Evolutionary conservation across 2,113 vertebrate species (phyloP), one percentile per base, ranked within the genome.

Genomic region (Heterotis niloticus): DNA sequence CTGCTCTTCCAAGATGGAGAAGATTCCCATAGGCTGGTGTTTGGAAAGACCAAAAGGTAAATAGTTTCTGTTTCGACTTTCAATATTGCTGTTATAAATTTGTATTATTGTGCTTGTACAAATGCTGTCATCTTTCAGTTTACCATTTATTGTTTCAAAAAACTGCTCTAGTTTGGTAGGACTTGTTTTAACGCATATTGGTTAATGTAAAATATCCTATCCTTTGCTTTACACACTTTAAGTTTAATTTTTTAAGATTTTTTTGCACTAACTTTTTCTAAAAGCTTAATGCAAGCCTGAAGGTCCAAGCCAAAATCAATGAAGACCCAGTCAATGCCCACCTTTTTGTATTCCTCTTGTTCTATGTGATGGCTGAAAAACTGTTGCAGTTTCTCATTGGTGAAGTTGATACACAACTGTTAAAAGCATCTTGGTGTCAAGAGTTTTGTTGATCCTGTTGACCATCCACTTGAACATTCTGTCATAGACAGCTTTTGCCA

Each of bases 281-380:
- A 88, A 67, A 94, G 90, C 54, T 94, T 88, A n/a, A 92, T 92
- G 83, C 91, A 93, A 81, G 91, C 93, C 79, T 93, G 89, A 52
- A 94, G 87, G 78, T 94, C 89, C 66, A 93, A 87, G 34, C 90
- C 91, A 5, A 93, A 93, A 86, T 93, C 90, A 0, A 91, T 92
- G 88, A 93, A 93, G 76, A 89, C 86, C 88, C 90, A 91, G 0
- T 92, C 87, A 0, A 91, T 91, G 24, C 90, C 91, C 75, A 93
- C 90, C 75, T 91, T 91, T 88, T 92, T 90, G 79, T 89, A 86
- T 74, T 82, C 89, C 75, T 89, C 88, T 64, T 90, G 89, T 79
- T 90, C 89, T 83, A 90, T 90, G 86, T 89, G 88, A 66, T 90
- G 89, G 79, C 89, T 90, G 86, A 90, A 89, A 80, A 90, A 88